phyloP scores from a whole-genome alignment of 2,797 vertebrate genomes.

The Aratinga solstitialis region DNA sequence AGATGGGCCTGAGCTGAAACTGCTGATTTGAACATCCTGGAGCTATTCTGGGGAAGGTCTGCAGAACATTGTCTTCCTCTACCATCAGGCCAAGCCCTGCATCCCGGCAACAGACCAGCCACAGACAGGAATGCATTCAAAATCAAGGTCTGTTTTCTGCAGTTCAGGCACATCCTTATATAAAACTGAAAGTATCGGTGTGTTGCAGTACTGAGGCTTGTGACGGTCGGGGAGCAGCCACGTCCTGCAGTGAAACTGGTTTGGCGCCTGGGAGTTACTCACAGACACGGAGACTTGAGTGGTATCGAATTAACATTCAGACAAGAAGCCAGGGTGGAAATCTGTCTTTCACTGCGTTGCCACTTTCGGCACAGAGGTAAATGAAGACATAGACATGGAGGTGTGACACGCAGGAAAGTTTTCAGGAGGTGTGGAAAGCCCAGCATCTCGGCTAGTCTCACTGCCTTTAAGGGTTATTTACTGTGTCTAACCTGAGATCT shows the following conservation, averaged over 20 bases:
- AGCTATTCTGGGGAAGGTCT: neutral
- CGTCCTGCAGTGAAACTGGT: rapidly evolving
- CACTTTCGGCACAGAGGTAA: slow-evolving; percentile 40
- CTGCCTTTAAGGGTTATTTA: neutral
- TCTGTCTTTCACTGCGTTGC: neutral
- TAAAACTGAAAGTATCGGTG: neutral
- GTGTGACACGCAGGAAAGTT: neutral
- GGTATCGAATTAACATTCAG: neutral
- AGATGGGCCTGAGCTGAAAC: slow-evolving; percentile 43
- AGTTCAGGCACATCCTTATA: slow-evolving; percentile 37
- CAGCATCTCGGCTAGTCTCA: neutral
- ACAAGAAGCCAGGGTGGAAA: neutral
- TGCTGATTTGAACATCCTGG: neutral
- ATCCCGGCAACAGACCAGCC: neutral
- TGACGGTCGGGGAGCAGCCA: rapidly evolving
- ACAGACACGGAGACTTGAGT: rapidly evolving
- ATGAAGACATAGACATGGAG: neutral
- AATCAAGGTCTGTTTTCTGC: slow-evolving; percentile 6
- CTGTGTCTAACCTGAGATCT: slow-evolving; percentile 36
- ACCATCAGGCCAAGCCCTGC: neutral
- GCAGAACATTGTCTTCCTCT: neutral
- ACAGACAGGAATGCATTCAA: neutral
- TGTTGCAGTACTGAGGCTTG: neutral
- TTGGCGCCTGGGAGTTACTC: neutral
- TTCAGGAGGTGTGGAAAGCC: neutral